Conservation (phyloP, 2,113 vertebrate species). For the Clarias batrachus region DNA sequence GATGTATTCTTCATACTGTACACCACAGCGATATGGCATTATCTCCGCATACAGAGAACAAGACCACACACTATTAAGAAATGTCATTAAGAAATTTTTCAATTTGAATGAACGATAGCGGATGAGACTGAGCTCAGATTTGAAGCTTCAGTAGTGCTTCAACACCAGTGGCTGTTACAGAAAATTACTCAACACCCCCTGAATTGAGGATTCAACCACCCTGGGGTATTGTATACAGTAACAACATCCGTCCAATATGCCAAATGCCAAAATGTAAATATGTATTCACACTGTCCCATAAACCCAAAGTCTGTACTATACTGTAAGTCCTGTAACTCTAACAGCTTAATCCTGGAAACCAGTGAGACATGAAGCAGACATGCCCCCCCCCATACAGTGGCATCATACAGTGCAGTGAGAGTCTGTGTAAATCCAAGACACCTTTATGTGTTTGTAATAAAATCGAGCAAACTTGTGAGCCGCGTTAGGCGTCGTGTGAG, state of each 20-base stretch:
- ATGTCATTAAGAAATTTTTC: too few species aligned
- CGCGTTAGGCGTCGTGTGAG: conserved; percentile 12
- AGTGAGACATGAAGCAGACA: not conserved
- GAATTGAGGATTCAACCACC: not conserved
- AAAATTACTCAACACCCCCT: not conserved
- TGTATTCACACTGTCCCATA: too few species aligned
- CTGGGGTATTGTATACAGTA: not conserved
- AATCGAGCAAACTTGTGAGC: not conserved
- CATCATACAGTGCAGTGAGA: not conserved
- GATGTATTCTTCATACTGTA: too few species aligned
- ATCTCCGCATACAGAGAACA: too few species aligned
- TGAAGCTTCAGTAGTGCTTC: too few species aligned
- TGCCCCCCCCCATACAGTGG: not conserved
- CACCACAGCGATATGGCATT: too few species aligned
- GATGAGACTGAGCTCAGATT: too few species aligned
- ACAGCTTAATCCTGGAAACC: not conserved
- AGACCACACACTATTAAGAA: too few species aligned
- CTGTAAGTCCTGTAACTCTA: not conserved
- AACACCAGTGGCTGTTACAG: not conserved
- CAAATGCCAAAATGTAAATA: too few species aligned
- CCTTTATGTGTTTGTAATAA: not conserved
- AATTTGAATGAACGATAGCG: too few species aligned
- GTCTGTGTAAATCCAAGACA: not conserved
- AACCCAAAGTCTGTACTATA: too few species aligned
- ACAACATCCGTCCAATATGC: too few species aligned